phyloP scores from a whole-genome alignment of 1,140 invertebrate genomes.

The Papilio polyxenes region DNA sequence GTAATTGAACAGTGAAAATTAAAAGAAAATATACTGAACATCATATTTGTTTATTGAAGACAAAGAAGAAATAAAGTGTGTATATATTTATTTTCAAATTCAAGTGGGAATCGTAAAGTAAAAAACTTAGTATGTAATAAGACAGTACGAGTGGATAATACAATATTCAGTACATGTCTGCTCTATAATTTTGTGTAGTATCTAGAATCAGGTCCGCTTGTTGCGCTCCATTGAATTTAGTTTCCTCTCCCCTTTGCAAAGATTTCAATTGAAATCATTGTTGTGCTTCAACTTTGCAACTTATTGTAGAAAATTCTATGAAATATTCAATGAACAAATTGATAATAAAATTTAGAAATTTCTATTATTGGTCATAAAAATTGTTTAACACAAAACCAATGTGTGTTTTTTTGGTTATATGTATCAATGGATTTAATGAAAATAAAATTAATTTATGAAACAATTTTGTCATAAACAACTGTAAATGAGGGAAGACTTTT shows the following conservation, averaged over 20 bases:
- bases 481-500: constrained; percentile 19
- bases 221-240: constrained; percentile 39
- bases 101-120: background rate
- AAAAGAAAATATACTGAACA: background rate
- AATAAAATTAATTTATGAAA: background rate
- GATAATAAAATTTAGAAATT: constrained; percentile 9
- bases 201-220: constrained; percentile 38
- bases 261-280: constrained; percentile 39
- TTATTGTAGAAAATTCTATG: constrained; percentile 36
- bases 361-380: background rate
- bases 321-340: constrained; percentile 29
- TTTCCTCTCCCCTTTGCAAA: constrained; percentile 37
- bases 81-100: background rate
- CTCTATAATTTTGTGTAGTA: constrained; percentile 39
- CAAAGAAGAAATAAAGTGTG: background rate
- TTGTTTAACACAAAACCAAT: background rate
- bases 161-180: constrained; percentile 36
- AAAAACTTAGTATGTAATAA: constrained; percentile 32
- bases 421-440: background rate
- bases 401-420: no score
- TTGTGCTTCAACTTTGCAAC: constrained; percentile 35
- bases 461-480: constrained; percentile 14
- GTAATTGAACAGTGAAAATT: background rate
- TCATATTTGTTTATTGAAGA: background rate
- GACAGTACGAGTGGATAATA: constrained; percentile 10